Percentiles rank a stretch among this genome's conserved stretches.
These are phyloP conservation scores for Ciconia maguari DNA, from an alignment of 2,113 vertebrate genomes.

Conservation along the genomic window DNA sequence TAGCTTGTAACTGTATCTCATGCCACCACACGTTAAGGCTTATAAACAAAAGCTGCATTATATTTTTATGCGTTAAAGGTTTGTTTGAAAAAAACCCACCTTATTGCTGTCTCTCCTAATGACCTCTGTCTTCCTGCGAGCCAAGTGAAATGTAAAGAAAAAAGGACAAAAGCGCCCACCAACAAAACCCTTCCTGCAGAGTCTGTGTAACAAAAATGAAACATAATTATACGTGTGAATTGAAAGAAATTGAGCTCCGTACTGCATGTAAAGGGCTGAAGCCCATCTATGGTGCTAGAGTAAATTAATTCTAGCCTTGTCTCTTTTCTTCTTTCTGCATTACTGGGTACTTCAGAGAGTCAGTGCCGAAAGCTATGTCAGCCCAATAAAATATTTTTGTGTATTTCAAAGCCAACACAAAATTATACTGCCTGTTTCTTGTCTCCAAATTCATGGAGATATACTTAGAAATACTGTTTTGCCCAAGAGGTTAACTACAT, in stretches of 20 bases:
- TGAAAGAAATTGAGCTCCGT: not conserved
- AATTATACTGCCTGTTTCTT: not conserved
- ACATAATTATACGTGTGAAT: not conserved
- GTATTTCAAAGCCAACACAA: not conserved
- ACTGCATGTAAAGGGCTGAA: not conserved
- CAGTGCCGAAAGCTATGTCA: rapidly evolving
- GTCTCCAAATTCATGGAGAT: not conserved
- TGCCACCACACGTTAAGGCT: not conserved
- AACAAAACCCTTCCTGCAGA: not conserved
- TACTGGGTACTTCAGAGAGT: not conserved
- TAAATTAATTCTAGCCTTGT: not conserved
- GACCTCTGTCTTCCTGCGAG: not conserved
- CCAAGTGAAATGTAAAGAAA: not conserved
- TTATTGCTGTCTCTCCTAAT: not conserved
- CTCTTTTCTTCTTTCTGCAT: not conserved
- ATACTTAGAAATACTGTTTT: not conserved
- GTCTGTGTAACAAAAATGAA: not conserved
- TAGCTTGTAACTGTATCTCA: not conserved
- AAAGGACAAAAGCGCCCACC: not conserved
- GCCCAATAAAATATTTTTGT: not conserved
- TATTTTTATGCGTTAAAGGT: not conserved
- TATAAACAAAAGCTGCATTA: not conserved
- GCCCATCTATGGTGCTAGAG: not conserved
- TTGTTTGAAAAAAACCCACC: not conserved
- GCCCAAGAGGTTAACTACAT: not conserved